A percentile compares a stretch with the other conserved stretches of the same genome.
phyloP scores from a whole-genome alignment of 2,888 invertebrate genomes.

The Thyatira batis region DNA sequence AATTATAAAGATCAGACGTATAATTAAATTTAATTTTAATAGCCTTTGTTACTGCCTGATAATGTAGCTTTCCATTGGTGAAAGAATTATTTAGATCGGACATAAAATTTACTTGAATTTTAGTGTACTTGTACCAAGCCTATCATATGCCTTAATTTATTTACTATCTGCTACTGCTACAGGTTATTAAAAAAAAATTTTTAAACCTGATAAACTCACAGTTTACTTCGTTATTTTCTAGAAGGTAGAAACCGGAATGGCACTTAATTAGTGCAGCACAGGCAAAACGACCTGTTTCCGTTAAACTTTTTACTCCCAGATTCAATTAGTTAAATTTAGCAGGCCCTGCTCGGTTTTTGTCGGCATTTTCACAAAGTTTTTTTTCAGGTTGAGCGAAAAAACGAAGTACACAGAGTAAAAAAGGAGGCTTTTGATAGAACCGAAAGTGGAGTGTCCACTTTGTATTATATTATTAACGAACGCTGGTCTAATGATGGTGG shows the following conservation, averaged over 20 bases:
- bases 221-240: not conserved
- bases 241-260: not conserved
- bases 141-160: not conserved
- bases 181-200: no score
- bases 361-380: constrained; percentile 12
- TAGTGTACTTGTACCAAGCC: not conserved
- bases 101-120: no score
- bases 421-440: not conserved
- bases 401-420: not conserved
- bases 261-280: constrained; percentile 5
- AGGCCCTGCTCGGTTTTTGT: not conserved
- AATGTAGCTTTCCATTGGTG: no score
- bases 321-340: constrained; percentile 11
- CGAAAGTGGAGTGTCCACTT: not conserved
- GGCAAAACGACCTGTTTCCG: constrained; percentile 6
- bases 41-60: no score
- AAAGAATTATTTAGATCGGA: no score
- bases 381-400: not conserved
- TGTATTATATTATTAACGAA: no score
- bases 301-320: constrained; percentile 9
- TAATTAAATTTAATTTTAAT: no score
- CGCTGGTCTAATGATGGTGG: no score
- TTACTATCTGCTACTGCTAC: not conserved
- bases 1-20: not conserved
- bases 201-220: no score